phyloP scores from a whole-genome alignment of 2,113 vertebrate species.

The Corythaeola cristata region DNA sequence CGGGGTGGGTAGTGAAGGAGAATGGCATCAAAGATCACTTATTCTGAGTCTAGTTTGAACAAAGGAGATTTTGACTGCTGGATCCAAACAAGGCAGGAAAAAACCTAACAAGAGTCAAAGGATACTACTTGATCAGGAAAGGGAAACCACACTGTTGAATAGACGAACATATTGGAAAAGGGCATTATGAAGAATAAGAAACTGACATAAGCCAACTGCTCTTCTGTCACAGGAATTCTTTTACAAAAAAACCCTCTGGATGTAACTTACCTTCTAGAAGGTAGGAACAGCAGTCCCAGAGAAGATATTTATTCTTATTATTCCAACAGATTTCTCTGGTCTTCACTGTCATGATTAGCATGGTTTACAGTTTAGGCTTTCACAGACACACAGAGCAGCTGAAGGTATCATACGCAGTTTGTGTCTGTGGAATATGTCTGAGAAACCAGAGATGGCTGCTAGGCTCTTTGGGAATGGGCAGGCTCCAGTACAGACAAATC shows the following conservation, averaged over 20 bases:
- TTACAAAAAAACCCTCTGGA: neutral
- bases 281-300: neutral
- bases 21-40: neutral
- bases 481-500: neutral
- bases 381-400: neutral
- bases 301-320: neutral
- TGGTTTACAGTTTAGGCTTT: neutral
- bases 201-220: neutral
- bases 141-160: neutral
- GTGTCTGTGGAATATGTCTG: neutral
- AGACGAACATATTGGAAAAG: neutral
- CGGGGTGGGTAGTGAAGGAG: neutral
- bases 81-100: neutral
- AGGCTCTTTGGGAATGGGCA: neutral
- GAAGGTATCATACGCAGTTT: neutral
- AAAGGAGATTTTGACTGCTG: neutral
- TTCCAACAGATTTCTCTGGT: neutral
- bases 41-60: neutral
- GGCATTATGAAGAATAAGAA: neutral
- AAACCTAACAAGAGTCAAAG: neutral
- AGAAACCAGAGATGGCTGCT: neutral
- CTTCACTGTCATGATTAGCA: neutral
- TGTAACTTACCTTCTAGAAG: neutral
- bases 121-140: neutral
- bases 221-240: neutral